Evolutionary conservation across 1,140 invertebrate species (phyloP), one percentile per base, ranked within the genome.

Genomic region (Orchestia grillus): DNA sequence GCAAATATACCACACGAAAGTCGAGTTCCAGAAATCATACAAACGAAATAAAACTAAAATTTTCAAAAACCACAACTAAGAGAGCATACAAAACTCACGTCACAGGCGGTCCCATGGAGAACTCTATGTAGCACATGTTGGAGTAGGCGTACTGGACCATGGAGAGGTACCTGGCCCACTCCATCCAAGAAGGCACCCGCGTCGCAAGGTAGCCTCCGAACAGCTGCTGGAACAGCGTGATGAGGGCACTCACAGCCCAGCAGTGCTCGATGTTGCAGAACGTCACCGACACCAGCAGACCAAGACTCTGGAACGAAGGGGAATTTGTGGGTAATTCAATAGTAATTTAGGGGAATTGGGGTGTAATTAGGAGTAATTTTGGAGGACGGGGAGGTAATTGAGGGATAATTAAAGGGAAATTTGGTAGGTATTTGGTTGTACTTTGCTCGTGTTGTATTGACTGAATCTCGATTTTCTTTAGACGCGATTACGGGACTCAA

Each of bases 41-140:
- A 97, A 97, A 44, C 98, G 98, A 97, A 98, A 96, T 98, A 98
- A 97, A 96, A 97, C 97, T 96, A 87, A 96, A 90, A 96, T 4
- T 53, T 41, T 96, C n/a, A 95, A 90, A 95, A 94, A 40, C 95
- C 95, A 96, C 36, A 36, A n/a, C 91, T 42, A 95, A n/a, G n/a
- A n/a, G n/a, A n/a, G n/a, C n/a, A 3, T 36, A 87, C 16, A 87
- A 95, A 62, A 98, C 98, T 98, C 98, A 99, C 98, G 97, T 97
- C 95, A 99, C 98, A 87, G 98, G 98, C 94, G 98, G 97, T 97
- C 98, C 98, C 97, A 98, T 98, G 96, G 98, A 98, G 97, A 99
- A 99, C 97, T 99, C 98, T 23, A 99, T 98, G 96, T 98, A 98
- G 97, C 99, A 98, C 98, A 99, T 98, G 97, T 98, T 98, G 97